Conservation (phyloP, 2,888 invertebrate species). For the Theodoxus fluviatilis region DNA sequence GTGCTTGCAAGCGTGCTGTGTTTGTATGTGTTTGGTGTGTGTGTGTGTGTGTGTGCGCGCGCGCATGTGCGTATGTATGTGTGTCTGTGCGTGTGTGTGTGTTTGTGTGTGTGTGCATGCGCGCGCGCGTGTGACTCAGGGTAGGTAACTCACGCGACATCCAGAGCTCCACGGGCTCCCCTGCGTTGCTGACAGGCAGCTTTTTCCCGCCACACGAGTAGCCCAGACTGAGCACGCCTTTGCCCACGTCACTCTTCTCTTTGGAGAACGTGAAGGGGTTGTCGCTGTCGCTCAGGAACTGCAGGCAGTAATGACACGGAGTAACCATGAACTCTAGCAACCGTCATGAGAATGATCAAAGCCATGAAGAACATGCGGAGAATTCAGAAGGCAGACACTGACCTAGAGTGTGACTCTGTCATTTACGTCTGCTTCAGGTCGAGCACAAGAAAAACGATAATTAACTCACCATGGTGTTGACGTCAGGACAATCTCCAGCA, state of each 20-base stretch:
- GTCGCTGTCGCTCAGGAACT: conserved; percentile 37
- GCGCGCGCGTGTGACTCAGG: not conserved
- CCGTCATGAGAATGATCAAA: not conserved
- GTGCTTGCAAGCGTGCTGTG: not conserved
- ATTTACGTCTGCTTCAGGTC: not conserved
- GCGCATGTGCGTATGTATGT: conserved; percentile 5
- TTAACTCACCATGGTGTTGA: conserved; percentile 38
- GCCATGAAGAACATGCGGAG: not conserved
- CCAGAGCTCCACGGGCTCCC: conserved; percentile 36
- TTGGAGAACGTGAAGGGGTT: conserved; percentile 37
- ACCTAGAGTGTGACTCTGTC: too few relatives aligned
- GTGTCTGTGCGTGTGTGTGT: conserved; percentile 9
- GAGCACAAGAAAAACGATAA: not conserved
- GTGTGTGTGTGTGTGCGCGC: not conserved
- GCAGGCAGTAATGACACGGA: not conserved
- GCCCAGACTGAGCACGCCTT: conserved; percentile 42
- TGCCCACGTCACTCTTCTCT: conserved; percentile 34
- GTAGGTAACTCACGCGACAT: conserved; percentile 32
- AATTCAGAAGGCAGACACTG: too few relatives aligned
- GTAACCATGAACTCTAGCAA: not conserved
- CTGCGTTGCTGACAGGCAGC: conserved; percentile 27
- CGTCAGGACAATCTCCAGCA: conserved; percentile 38
- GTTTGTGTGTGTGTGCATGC: not conserved
- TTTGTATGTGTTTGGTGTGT: not conserved
- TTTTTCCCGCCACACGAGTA: conserved; percentile 35